Evolutionary conservation across 2,888 invertebrate genomes (phyloP).

Genomic region (Agriopis marginaria): DNA sequence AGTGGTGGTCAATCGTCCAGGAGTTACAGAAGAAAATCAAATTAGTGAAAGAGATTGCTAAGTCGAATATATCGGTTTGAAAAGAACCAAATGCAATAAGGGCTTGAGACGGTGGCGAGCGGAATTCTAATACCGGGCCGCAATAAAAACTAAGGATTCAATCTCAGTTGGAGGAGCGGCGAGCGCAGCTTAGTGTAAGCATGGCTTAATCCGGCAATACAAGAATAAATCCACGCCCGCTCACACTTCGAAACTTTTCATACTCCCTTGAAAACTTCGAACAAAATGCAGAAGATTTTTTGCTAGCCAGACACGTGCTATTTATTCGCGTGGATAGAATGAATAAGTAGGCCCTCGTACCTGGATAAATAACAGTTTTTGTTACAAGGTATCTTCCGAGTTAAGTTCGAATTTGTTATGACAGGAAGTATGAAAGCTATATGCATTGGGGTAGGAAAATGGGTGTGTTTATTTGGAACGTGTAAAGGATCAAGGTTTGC

Average conservation of each 20-base stretch:
- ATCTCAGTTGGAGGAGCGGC: slow-evolving; percentile 53
- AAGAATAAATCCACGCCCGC: slow-evolving; percentile 57
- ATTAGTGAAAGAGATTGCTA: slow-evolving; percentile 33
- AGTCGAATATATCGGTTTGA: slow-evolving; percentile 41
- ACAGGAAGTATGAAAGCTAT: slow-evolving; percentile 26
- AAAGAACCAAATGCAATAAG: slow-evolving; percentile 37
- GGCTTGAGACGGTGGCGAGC: slow-evolving; percentile 42
- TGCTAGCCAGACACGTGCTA: slow-evolving; percentile 51
- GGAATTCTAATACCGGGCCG: slow-evolving; percentile 53
- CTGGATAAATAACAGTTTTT: slow-evolving; percentile 46
- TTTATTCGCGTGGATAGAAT: slow-evolving; percentile 54
- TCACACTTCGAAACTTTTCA: slow-evolving; percentile 57
- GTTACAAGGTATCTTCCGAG: slow-evolving; percentile 39
- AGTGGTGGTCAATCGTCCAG: not conserved
- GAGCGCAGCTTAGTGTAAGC: slow-evolving; percentile 57
- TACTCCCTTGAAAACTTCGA: slow-evolving; percentile 52
- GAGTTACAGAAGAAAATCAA: slow-evolving; percentile 26
- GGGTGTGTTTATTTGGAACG: slow-evolving; percentile 23
- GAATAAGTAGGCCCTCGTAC: slow-evolving; percentile 47
- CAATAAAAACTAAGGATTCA: slow-evolving; percentile 68
- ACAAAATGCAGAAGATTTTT: slow-evolving; percentile 58
- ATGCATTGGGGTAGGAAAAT: slow-evolving; percentile 14
- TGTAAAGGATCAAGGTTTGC: slow-evolving; percentile 3
- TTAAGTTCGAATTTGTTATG: slow-evolving; percentile 37
- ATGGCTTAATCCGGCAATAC: slow-evolving; percentile 63